Conservation (phyloP, 2,888 invertebrate genomes). For the Mythimna impura region DNA sequence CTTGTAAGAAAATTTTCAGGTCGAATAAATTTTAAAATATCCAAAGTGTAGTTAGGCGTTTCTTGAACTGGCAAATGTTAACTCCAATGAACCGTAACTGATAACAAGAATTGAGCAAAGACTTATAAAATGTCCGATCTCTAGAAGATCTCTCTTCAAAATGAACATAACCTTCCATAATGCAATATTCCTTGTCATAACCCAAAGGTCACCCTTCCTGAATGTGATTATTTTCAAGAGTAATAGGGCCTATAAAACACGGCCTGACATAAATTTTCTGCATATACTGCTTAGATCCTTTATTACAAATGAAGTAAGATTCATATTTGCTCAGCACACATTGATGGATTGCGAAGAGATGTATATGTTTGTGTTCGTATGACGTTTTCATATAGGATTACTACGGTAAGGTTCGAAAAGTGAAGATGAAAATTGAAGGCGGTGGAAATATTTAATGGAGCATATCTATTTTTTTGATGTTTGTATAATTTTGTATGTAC, state of each 20-base stretch:
- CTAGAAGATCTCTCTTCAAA: background rate
- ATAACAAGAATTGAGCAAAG: background rate
- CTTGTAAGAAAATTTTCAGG: too few species aligned
- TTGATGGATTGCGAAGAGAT: slow-evolving; percentile 15
- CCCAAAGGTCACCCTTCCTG: slow-evolving; percentile 11
- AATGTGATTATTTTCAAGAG: slow-evolving; percentile 51
- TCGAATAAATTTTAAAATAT: background rate
- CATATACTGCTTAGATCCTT: slow-evolving; percentile 2
- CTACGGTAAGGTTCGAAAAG: slow-evolving; percentile 2
- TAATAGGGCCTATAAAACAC: slow-evolving; percentile 44
- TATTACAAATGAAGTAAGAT: slow-evolving; percentile 8
- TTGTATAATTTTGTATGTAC: background rate
- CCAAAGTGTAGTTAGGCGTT: too few species aligned
- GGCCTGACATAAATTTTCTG: slow-evolving; percentile 35
- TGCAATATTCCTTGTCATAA: slow-evolving; percentile 19
- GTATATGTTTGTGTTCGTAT: slow-evolving; percentile 32
- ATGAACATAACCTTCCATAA: background rate
- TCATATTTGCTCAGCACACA: slow-evolving; percentile 32
- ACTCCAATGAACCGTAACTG: too few species aligned
- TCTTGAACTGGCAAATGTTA: background rate
- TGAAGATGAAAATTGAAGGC: background rate
- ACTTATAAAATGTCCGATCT: background rate
- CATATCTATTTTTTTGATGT: background rate
- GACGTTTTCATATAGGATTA: slow-evolving; percentile 27
- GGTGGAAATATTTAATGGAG: background rate